Conservation (phyloP, 2,888 invertebrate species). For the Dasysyrphus albostriatus region DNA sequence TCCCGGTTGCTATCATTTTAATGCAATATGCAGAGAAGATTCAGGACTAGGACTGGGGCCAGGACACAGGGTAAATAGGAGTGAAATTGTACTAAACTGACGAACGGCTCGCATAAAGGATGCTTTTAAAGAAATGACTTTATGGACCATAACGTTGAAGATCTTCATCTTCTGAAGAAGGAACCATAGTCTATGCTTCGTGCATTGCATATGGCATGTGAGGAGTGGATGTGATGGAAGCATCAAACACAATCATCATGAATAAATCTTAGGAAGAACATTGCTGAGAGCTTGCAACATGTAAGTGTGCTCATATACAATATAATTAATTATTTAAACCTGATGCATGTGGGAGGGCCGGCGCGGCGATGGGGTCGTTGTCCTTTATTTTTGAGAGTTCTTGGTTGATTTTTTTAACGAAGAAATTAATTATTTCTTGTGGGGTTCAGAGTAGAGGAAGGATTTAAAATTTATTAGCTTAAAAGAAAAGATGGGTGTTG, state of each 20-base stretch:
- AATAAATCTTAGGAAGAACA: conserved; percentile 43
- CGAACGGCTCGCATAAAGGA: conserved; percentile 46
- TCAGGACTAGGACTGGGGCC: not conserved
- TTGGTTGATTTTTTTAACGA: not conserved
- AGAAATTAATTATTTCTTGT: not conserved
- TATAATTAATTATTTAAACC: conserved; percentile 22
- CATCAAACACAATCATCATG: conserved; percentile 28
- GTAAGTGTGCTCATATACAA: conserved; percentile 26
- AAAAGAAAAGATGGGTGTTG: not conserved
- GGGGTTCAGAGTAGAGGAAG: not conserved
- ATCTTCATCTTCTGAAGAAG: conserved; percentile 11
- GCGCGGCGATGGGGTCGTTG: not conserved
- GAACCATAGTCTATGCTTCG: not conserved
- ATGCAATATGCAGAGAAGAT: conserved; percentile 39
- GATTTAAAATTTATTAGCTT: not conserved
- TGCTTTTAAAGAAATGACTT: conserved; percentile 69
- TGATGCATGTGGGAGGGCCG: conserved; percentile 19
- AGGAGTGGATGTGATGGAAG: conserved; percentile 2
- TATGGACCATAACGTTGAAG: conserved; percentile 35
- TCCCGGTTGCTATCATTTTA: conserved; percentile 32
- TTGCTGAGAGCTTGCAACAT: conserved; percentile 46
- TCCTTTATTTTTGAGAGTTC: conserved; percentile 1
- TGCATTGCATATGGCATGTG: conserved; percentile 13
- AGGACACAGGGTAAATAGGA: conserved; percentile 34
- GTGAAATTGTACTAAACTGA: conserved; percentile 60